Conservation (phyloP, 64 coral and sea anemone genomes). For the Actinia tenebrosa region DNA sequence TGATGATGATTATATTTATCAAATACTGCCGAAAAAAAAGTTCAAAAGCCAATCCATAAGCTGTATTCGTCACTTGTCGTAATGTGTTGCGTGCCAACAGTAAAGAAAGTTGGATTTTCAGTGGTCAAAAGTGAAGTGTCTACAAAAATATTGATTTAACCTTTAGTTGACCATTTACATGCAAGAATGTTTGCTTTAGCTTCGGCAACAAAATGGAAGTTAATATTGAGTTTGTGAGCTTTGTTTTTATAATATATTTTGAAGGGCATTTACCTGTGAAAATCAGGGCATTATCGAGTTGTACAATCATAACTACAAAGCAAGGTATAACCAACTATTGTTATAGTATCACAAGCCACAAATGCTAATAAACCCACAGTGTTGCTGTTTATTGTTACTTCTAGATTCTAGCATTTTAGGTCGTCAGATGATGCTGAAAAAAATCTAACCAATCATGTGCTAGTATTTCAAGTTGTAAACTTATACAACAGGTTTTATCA, state of each 20-base stretch:
- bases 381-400: background rate
- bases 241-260: background rate
- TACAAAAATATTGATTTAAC: background rate
- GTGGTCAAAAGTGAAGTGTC: background rate
- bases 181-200: background rate
- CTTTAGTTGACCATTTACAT: background rate
- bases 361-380: background rate
- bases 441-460: background rate
- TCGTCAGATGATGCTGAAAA: background rate
- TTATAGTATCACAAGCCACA: background rate
- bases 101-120: background rate
- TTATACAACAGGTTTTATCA: background rate
- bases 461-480: background rate
- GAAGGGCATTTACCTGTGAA: background rate
- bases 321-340: background rate
- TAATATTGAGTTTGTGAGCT: background rate
- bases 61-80: background rate
- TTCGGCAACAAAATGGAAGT: background rate
- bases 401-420: background rate
- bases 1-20: background rate
- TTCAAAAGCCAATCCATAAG: background rate
- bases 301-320: too few relatives aligned
- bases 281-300: background rate
- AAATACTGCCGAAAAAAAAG: background rate
- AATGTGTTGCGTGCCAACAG: background rate